phyloP scores from a whole-genome alignment of 1,140 invertebrate species.

The Ectropis grisescens region DNA sequence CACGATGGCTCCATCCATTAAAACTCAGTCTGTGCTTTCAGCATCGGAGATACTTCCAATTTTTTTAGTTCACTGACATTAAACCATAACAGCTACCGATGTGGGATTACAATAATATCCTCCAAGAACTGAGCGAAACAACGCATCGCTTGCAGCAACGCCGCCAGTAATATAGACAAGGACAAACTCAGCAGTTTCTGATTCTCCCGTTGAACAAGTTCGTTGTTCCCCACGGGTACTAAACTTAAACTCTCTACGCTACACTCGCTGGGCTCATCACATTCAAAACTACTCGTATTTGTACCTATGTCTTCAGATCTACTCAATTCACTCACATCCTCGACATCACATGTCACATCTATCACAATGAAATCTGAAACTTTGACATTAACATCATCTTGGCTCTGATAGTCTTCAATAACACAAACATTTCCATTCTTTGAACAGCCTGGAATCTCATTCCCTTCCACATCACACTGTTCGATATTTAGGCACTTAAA shows the following conservation, averaged over 20 bases:
- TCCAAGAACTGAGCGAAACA: conserved; percentile 63
- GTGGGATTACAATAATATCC: conserved; percentile 58
- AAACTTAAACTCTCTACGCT: conserved; percentile 44
- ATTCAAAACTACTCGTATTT: conserved; percentile 40
- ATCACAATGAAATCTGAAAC: conserved; percentile 54
- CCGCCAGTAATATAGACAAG: conserved; percentile 54
- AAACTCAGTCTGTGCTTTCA: no score
- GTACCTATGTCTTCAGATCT: conserved; percentile 20
- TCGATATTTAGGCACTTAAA: conserved; percentile 56
- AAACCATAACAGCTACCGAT: no score
- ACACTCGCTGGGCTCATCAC: conserved; percentile 48
- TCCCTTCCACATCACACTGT: conserved; percentile 47
- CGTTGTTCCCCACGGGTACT: conserved; percentile 58
- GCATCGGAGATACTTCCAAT: no score
- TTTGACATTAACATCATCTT: conserved; percentile 17
- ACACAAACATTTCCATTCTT: conserved; percentile 40
- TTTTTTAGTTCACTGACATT: no score
- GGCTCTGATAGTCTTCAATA: conserved; percentile 17
- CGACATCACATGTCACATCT: conserved; percentile 52
- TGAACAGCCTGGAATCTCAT: conserved; percentile 67
- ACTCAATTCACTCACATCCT: conserved; percentile 22
- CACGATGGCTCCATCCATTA: no score
- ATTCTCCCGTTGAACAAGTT: conserved; percentile 47
- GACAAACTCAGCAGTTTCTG: conserved; percentile 59
- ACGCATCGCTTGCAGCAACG: conserved; percentile 55